These are phyloP conservation scores for Ormyrus pomaceus DNA, from an alignment of 2,888 invertebrate genomes.

Conservation along the genomic window DNA sequence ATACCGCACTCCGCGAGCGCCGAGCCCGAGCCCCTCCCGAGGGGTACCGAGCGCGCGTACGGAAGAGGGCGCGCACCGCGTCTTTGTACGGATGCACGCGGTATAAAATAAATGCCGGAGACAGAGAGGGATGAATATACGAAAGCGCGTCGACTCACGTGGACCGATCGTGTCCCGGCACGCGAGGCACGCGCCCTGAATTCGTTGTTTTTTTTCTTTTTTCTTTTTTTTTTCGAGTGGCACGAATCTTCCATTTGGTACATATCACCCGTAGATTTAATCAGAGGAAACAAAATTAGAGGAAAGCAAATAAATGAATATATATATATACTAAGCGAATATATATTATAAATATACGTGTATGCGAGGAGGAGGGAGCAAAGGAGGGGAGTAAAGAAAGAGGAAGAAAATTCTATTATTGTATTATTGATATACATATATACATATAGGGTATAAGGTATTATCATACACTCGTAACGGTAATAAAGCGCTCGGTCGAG, in stretches of 20 bases:
- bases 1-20: too few relatives aligned
- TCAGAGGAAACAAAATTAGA: constrained; percentile 51
- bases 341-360: constrained; percentile 55
- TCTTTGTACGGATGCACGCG: too few relatives aligned
- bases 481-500: too few relatives aligned
- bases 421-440: neutral
- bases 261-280: constrained; percentile 71
- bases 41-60: too few relatives aligned
- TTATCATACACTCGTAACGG: too few relatives aligned
- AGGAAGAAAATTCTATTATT: neutral
- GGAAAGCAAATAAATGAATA: constrained; percentile 50
- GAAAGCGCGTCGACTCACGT: constrained; percentile 27
- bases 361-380: constrained; percentile 14
- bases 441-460: neutral
- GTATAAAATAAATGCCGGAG: too few relatives aligned
- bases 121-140: neutral
- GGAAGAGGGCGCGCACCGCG: too few relatives aligned
- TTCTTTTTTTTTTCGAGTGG: constrained; percentile 54
- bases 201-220: neutral
- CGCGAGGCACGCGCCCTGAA: constrained; percentile 15
- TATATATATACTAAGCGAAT: constrained; percentile 55
- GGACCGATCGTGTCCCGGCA: constrained; percentile 55
- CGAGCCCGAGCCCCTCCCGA: too few relatives aligned
- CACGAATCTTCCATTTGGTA: constrained; percentile 76
- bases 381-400: neutral